phyloP scores from a whole-genome alignment of 2,113 vertebrate genomes.

The Carassius auratus region DNA sequence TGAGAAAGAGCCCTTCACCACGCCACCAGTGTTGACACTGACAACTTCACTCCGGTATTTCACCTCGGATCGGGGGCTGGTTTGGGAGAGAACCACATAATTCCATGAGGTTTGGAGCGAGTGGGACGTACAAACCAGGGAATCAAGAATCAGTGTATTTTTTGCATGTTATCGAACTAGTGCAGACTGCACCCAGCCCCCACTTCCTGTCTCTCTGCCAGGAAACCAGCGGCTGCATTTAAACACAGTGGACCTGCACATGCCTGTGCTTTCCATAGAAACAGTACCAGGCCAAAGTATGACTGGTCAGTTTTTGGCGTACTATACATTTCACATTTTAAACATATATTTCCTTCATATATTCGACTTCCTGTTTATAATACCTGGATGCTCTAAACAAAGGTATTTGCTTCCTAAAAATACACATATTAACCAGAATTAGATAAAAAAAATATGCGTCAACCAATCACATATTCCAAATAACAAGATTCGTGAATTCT shows the following conservation, averaged over 20 bases:
- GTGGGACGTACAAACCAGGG: slow-evolving; percentile 34
- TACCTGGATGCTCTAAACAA: not conserved
- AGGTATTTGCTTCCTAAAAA: not conserved
- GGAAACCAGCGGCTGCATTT: slow-evolving; percentile 58
- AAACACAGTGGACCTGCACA: slow-evolving; percentile 28
- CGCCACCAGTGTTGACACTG: not conserved
- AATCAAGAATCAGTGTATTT: slow-evolving; percentile 59
- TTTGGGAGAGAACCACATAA: not conserved
- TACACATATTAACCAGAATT: not conserved
- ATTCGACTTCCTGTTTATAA: not conserved
- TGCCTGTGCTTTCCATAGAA: slow-evolving; percentile 3
- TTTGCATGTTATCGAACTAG: slow-evolving; percentile 55
- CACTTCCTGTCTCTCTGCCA: slow-evolving; percentile 75
- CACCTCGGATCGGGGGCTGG: not conserved
- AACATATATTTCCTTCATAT: not conserved
- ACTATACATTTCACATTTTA: not conserved
- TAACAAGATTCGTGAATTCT: not conserved
- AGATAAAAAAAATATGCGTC: not conserved
- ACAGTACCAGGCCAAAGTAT: slow-evolving; percentile 16
- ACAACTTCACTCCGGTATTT: not conserved
- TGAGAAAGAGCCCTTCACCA: not conserved
- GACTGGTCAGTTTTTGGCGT: not conserved
- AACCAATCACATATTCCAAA: not conserved
- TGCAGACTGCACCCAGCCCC: slow-evolving; percentile 65
- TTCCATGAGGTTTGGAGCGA: not conserved